Conservation (phyloP, 2,113 vertebrate genomes). For the Crotalus tigris region DNA sequence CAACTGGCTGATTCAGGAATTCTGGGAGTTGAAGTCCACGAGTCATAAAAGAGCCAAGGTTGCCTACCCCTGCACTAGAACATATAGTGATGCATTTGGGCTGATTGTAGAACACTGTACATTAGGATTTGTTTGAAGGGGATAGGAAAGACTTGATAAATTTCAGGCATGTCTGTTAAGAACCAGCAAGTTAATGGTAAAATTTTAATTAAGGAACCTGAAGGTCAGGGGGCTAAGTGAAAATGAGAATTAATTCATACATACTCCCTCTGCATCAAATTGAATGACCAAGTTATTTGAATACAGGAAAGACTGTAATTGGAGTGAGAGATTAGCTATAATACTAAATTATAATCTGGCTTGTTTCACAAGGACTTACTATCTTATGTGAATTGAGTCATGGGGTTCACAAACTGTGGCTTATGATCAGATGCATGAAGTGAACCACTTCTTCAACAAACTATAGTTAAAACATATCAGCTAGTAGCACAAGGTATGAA, state of each 20-base stretch:
- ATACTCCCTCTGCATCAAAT: neutral
- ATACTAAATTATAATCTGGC: neutral
- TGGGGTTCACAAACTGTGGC: neutral
- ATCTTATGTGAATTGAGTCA: neutral
- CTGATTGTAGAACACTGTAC: too few relatives aligned
- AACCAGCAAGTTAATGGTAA: neutral
- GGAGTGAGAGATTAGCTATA: neutral
- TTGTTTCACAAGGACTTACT: neutral
- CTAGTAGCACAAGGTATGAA: neutral
- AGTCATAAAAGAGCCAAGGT: too few relatives aligned
- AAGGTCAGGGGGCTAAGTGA: neutral
- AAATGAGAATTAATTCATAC: neutral
- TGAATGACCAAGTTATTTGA: neutral
- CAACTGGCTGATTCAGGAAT: too few relatives aligned
- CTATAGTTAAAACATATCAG: neutral
- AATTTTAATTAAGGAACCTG: neutral
- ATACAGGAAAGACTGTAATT: neutral
- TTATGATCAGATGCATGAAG: neutral
- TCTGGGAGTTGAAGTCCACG: too few relatives aligned
- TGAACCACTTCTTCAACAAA: neutral
- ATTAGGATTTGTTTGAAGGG: neutral
- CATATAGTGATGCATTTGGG: neutral
- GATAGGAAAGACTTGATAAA: neutral
- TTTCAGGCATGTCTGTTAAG: neutral
- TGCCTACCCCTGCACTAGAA: neutral